Evolutionary conservation across 2,797 vertebrate genomes (phyloP).

Genomic region (Protonibea diacanthus): DNA sequence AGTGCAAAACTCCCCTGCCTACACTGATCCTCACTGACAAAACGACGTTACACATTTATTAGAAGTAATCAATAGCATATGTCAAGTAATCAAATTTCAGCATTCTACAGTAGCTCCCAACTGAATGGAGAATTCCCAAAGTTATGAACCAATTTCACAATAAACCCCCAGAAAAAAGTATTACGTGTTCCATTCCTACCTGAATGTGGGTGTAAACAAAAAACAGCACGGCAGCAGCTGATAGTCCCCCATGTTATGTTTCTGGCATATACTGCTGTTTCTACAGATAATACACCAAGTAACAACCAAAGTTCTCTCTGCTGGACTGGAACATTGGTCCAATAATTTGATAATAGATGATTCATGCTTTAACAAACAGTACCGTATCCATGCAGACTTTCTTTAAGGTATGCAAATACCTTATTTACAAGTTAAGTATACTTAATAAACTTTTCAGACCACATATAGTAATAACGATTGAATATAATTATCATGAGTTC

Average conservation of each 20-base stretch:
- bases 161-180: background rate
- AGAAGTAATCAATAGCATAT: constrained; percentile 29
- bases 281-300: constrained; percentile 6
- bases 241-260: background rate
- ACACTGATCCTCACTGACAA: background rate
- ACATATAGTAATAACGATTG: background rate
- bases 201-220: background rate
- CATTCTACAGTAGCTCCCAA: background rate
- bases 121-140: background rate
- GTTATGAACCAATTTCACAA: constrained; percentile 9
- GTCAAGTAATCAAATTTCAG: background rate
- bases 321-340: background rate
- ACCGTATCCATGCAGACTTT: background rate
- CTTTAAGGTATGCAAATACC: background rate
- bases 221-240: background rate
- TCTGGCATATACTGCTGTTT: background rate
- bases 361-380: background rate
- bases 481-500: constrained; percentile 16
- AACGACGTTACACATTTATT: constrained; percentile 12
- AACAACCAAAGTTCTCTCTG: background rate
- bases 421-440: constrained; percentile 4
- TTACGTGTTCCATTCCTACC: background rate
- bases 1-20: constrained; percentile 2
- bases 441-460: background rate
- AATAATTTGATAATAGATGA: constrained; percentile 3